Base-by-base conservation (phyloP, 2,888 invertebrate species). In the Idaea biselata region DNA sequence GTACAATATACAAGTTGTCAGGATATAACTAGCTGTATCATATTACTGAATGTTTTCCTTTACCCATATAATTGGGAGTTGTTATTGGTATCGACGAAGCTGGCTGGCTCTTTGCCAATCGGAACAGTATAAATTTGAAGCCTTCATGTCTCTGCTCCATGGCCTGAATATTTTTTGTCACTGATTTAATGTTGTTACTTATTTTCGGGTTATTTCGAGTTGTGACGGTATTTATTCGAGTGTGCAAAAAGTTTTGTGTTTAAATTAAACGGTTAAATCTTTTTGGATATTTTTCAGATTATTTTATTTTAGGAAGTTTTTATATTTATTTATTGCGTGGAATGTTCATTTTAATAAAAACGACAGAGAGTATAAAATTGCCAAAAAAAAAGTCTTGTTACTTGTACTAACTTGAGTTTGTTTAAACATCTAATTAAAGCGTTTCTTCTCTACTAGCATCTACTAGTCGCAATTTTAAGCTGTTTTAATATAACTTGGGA, bases 81-180 rank as follows among this genome's bases (percentile, higher is more conserved):
- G 68, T 67, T 67, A 69, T 67, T 65, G 64, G 65, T 63, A 72
- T 70, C 64, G 64, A 61, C 64, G 63, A 57, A 66, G 59, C 60
- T 32, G 61, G 61, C 63, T 73, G 73, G 72, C 71, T n/a, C 16
- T 54, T 55, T 14, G 66, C 73, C 73, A 73, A 68, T 60, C 44
- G 60, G 60, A 60, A 17, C 66, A 55, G 55, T 59, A 63, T 63
- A 62, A 62, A 59, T 59, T 60, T 60, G 58, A 44, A 44, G 44
- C 44, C 44, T 44, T 44, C 44, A 44, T 44, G 44, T 44, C 32
- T 32, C 44, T 44, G 44, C 44, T 44, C 44, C 44, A 44, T 44
- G 44, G 44, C 44, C 44, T 44, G 44, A 44, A 44, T 44, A 44
- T 44, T 44, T 44, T 44, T 44, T 44, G 44, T 44, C 44, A 44